Conservation (phyloP, 2,113 vertebrate species). For the Charina bottae region DNA sequence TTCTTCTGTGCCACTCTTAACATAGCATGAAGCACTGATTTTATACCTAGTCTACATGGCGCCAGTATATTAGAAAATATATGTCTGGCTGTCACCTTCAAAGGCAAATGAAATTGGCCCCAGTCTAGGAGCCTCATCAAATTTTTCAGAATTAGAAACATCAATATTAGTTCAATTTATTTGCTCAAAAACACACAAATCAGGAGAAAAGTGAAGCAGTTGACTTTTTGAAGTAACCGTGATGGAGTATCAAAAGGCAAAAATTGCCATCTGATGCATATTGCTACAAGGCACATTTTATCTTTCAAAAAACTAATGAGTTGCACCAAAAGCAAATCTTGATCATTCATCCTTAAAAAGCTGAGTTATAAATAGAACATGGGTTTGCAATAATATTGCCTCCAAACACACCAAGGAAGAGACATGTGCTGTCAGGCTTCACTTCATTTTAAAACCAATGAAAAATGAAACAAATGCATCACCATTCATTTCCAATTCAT, state of each 20-base stretch:
- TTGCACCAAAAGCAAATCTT: background rate
- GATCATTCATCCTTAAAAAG: background rate
- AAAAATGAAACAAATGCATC: background rate
- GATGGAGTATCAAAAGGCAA: background rate
- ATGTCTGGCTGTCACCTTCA: slow-evolving; percentile 6
- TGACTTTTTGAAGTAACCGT: slow-evolving; percentile 11
- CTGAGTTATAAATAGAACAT: slow-evolving; percentile 3
- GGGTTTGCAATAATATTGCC: background rate
- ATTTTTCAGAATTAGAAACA: slow-evolving; percentile 38
- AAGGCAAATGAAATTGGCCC: background rate
- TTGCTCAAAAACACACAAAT: slow-evolving; percentile 9
- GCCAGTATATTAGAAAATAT: background rate
- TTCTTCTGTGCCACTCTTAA: background rate
- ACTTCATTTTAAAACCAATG: background rate
- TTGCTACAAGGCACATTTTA: background rate
- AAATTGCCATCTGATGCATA: slow-evolving; percentile 1
- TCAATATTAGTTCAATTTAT: slow-evolving; percentile 2
- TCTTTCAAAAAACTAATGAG: background rate
- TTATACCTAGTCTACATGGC: slow-evolving; percentile 25
- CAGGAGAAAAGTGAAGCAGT: background rate
- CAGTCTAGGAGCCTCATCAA: slow-evolving; percentile 17
- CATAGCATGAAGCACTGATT: background rate
- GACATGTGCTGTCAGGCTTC: background rate
- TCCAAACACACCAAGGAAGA: slow-evolving; percentile 5
- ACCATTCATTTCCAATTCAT: background rate